Evolutionary conservation across 1,140 invertebrate genomes (phyloP).

Genomic region (Dysdera silvatica): DNA sequence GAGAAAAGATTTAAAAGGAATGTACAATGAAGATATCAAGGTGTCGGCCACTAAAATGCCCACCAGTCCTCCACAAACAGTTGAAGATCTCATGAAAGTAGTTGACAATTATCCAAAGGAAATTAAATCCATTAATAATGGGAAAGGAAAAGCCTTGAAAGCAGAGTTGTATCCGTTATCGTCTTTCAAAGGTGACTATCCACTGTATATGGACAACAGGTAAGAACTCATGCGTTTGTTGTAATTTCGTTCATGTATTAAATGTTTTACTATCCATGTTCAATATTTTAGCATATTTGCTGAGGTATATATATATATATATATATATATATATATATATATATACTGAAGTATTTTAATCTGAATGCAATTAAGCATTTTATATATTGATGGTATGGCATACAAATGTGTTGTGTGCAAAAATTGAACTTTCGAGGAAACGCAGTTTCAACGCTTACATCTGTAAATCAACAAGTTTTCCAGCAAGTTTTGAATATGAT

Average conservation of each 20-base stretch:
- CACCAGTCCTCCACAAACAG: conserved; percentile 21
- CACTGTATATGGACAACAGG: conserved; percentile 25
- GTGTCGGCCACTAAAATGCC: conserved; percentile 16
- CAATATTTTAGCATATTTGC: no score
- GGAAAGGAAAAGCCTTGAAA: conserved; percentile 22
- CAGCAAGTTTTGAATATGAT: no score
- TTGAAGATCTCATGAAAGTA: conserved; percentile 24
- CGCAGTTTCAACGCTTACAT: no score
- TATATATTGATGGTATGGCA: no score
- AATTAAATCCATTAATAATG: conserved; percentile 7
- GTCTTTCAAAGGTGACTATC: conserved; percentile 16
- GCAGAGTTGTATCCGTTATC: conserved; percentile 23
- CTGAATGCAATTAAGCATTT: no score
- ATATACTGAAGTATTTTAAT: no score
- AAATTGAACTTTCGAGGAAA: no score
- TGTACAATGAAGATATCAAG: conserved; percentile 25
- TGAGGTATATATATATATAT: no score
- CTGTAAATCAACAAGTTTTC: no score
- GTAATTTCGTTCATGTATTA: not conserved
- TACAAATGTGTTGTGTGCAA: no score
- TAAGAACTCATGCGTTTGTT: no score
- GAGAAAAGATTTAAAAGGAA: conserved; percentile 16
- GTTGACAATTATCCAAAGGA: conserved; percentile 25
- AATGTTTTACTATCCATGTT: not conserved
- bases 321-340: no score